Conservation (phyloP, 2,797 vertebrate species). For the Tadarida brasiliensis region DNA sequence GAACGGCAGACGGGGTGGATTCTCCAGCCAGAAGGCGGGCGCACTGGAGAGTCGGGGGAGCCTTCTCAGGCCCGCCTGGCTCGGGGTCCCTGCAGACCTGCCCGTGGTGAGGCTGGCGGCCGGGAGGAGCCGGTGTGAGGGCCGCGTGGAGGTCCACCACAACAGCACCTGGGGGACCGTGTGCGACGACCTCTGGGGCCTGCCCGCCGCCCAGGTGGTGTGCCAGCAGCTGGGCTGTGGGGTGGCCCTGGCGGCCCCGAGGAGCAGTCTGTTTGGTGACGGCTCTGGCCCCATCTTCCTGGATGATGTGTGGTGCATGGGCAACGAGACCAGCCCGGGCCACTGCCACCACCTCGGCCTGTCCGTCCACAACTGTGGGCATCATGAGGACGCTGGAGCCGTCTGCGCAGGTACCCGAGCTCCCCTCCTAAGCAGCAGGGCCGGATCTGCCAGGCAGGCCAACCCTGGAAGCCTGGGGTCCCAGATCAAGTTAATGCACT, state of each 20-base stretch:
- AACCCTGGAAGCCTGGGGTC: not conserved
- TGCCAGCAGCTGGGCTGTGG: constrained; percentile 82
- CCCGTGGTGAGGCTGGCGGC: constrained; percentile 35
- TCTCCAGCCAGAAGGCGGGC: not conserved
- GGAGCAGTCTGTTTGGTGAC: constrained; percentile 9
- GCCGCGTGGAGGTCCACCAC: constrained; percentile 70
- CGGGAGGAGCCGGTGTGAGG: constrained; percentile 11
- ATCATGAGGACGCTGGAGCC: constrained; percentile 59
- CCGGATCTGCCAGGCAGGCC: accelerated
- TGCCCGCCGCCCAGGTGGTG: constrained; percentile 56
- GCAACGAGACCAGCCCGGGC: constrained; percentile 51
- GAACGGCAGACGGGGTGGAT: not conserved
- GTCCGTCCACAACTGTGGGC: constrained; percentile 64
- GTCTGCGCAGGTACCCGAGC: constrained; percentile 75
- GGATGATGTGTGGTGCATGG: not conserved
- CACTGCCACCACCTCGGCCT: not conserved
- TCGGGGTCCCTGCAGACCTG: not conserved
- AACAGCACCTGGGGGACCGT: constrained; percentile 67
- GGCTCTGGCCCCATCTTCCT: constrained; percentile 59
- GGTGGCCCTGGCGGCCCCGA: not conserved
- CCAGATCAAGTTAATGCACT: accelerated
- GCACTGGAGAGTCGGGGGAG: not conserved
- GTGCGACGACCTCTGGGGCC: constrained; percentile 72
- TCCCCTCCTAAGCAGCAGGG: not conserved
- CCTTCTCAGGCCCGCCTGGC: accelerated